A percentile compares a stretch with the other conserved stretches of the same genome.
Evolutionary conservation across 2,797 vertebrate genomes (phyloP).

Genomic region (Halcyon smyrnensis): DNA sequence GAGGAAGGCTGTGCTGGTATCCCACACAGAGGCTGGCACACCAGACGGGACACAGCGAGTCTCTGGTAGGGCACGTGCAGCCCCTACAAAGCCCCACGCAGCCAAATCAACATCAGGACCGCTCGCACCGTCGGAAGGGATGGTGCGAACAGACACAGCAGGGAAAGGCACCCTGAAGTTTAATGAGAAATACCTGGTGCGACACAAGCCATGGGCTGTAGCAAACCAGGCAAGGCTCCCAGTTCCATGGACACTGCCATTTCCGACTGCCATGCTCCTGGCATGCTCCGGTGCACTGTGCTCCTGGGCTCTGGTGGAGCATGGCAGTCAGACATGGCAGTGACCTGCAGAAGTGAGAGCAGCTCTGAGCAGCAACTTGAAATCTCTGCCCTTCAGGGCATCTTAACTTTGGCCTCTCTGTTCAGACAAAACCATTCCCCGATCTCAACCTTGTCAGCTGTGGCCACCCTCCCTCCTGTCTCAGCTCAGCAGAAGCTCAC

Average conservation of each 20-base stretch:
- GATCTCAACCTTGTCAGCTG: background rate
- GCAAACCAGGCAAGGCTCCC: background rate
- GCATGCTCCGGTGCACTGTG: no score
- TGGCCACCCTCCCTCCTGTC: background rate
- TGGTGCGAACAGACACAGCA: background rate
- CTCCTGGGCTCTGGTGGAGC: no score
- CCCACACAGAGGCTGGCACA: fast-evolving
- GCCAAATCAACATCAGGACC: background rate
- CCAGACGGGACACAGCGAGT: background rate
- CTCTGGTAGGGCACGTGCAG: background rate
- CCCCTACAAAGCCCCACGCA: fast-evolving
- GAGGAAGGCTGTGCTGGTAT: background rate
- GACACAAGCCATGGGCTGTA: background rate
- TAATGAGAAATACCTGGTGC: background rate
- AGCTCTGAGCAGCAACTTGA: background rate
- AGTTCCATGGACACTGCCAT: background rate
- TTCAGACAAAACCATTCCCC: background rate
- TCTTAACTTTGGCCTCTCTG: background rate
- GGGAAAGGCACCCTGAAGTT: background rate
- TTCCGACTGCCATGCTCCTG: background rate
- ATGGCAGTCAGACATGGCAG: no score
- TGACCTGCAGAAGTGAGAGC: background rate
- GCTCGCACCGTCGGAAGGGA: fast-evolving
- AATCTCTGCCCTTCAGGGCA: background rate
- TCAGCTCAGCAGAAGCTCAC: background rate